A percentile compares a stretch with the other conserved stretches of the same genome.
Conservation (phyloP, 1,140 invertebrate genomes). For the Orius laevigatus region DNA sequence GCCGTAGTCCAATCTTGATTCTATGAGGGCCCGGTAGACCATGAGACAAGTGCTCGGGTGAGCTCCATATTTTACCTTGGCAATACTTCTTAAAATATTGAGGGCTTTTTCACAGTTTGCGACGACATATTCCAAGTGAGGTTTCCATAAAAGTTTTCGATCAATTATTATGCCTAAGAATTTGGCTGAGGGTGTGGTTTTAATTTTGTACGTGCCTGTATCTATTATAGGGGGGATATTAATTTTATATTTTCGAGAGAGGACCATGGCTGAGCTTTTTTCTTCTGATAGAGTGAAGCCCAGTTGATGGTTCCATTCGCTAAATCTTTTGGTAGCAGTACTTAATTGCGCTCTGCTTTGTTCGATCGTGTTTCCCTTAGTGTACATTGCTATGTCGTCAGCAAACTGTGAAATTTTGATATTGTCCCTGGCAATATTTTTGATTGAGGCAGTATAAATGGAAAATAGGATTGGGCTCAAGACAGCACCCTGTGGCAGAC, state of each 20-base stretch:
- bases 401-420: not conserved
- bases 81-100: not conserved
- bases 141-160: not conserved
- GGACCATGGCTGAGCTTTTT: not conserved
- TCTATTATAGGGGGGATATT: not conserved
- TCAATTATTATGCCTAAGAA: not conserved
- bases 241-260: not conserved
- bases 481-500: not conserved
- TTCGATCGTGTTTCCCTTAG: not conserved
- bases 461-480: not conserved
- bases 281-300: not conserved
- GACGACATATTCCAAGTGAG: not conserved
- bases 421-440: not conserved
- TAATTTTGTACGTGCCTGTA: not conserved
- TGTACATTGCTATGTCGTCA: not conserved
- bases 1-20: not conserved
- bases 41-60: not conserved
- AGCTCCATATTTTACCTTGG: not conserved
- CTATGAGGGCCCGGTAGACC: not conserved
- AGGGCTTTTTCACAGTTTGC: not conserved
- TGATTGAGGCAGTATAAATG: not conserved
- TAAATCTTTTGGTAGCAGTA: not conserved
- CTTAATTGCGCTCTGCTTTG: not conserved
- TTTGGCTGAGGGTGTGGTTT: not conserved
- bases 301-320: not conserved